These are phyloP conservation scores for Anableps anableps DNA, from an alignment of 2,797 vertebrate genomes.

Conservation along the genomic window DNA sequence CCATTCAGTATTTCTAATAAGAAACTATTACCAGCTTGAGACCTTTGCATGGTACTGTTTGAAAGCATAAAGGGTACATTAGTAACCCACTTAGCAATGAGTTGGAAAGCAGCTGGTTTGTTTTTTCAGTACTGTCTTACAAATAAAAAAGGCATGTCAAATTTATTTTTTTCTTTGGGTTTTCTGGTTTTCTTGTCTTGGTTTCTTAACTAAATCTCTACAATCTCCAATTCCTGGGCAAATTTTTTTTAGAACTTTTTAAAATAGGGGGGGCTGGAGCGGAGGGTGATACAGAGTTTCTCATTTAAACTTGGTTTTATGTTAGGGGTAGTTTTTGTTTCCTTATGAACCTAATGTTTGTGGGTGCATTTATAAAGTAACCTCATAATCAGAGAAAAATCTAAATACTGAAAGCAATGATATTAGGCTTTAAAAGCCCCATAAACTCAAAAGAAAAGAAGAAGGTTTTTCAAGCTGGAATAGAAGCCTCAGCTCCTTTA, in stretches of 20 bases:
- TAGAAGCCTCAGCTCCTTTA: conserved; percentile 10
- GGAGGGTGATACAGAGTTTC: not conserved
- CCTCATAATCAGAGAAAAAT: not conserved
- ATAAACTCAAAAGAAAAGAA: conserved; percentile 4
- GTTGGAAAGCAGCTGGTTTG: not conserved
- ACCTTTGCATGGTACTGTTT: no score
- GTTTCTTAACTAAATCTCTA: not conserved
- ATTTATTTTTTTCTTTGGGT: not conserved
- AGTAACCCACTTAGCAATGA: not conserved
- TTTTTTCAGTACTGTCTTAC: not conserved
- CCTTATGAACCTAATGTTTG: not conserved
- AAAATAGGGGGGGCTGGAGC: not conserved
- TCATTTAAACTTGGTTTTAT: not conserved
- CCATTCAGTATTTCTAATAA: not conserved
- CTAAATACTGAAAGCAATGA: not conserved
- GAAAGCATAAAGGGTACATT: not conserved
- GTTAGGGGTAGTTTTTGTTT: not conserved
- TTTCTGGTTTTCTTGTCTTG: not conserved
- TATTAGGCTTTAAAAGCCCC: conserved; percentile 1
- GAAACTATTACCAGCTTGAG: no score
- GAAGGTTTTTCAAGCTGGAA: not conserved
- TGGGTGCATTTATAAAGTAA: not conserved
- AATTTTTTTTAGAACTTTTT: not conserved
- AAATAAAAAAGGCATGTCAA: not conserved
- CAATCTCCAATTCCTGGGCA: not conserved